A percentile compares a stretch with the other conserved stretches of the same genome.
Evolutionary conservation across 2,113 vertebrate species (phyloP).

Genomic region (Physeter macrocephalus): DNA sequence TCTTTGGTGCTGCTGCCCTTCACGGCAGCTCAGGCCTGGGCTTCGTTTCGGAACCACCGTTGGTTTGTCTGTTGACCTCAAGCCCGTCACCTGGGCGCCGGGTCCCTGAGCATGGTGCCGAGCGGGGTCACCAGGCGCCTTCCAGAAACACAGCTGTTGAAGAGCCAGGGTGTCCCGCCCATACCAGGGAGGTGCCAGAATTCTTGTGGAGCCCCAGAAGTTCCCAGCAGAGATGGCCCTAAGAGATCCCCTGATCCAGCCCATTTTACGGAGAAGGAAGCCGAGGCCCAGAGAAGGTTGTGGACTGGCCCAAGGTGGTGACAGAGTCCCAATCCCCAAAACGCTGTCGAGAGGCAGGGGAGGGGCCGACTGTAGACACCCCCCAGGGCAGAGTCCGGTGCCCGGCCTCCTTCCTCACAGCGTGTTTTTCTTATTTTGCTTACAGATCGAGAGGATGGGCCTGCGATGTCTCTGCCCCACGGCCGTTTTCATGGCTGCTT

Average conservation of each 20-base stretch:
- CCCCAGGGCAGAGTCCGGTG: slow-evolving; percentile 54
- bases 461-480: slow-evolving; percentile 80
- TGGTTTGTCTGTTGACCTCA: neutral
- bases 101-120: neutral
- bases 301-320: neutral
- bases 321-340: neutral
- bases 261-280: neutral
- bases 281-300: neutral
- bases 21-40: too few species aligned
- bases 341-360: neutral
- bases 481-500: slow-evolving; percentile 86
- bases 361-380: neutral
- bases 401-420: slow-evolving; percentile 76
- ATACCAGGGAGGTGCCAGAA: fast-evolving
- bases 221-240: neutral
- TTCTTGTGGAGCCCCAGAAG: neutral
- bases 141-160: neutral
- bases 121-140: neutral
- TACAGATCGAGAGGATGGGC: slow-evolving; percentile 84
- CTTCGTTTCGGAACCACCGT: neutral
- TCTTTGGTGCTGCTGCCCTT: neutral
- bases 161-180: neutral
- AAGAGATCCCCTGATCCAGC: neutral
- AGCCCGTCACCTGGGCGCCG: too few species aligned
- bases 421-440: slow-evolving; percentile 82